Evolutionary conservation across 2,113 vertebrate genomes (phyloP), one percentile per base, ranked within the genome.

Genomic region (Todiramphus saurophagus): DNA sequence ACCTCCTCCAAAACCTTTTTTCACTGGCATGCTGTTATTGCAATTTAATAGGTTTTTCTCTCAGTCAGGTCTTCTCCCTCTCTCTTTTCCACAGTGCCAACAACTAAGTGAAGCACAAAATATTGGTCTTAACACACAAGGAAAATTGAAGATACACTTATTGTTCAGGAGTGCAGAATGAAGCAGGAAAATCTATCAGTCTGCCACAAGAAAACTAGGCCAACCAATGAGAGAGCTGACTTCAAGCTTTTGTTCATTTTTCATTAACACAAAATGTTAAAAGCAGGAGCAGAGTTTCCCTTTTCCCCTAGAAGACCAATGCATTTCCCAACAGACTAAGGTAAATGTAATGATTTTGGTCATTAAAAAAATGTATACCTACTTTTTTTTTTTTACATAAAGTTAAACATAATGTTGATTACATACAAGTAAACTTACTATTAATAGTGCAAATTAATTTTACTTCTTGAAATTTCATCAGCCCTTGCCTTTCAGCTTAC

Each of bases 91-190:
- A 50, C 20, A 27, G 44, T n/a, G 83, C 84, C 85, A 96, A 83
- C 35, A 84, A 73, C 50, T 77, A 96, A 91, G 78, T 7, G 4
- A 93, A 83, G 70, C 41, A 81, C 50, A 83, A 90, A 96, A 83
- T 30, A 88, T 15, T 68, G 81, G 82, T 46, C 75, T 88, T 67
- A 73, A 76, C n/a, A 75, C 30, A 94, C 23, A 59, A 77, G 20
- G 41, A 91, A 91, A 86, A 94, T 28, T 70, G 68, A 91, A 93
- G 93, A 96, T 74, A 24, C 37, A 70, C 51, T 83, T 97, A 74
- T 55, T 91, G 72, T 77, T 90, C 50, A 90, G 55, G 55, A 94
- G 83, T 66, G 94, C 3, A 70, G 78, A 76, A 18, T 11, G 9
- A 87, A 79, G 62, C 60, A 84, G 78, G 50, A 90, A 95, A 95